phyloP scores from a whole-genome alignment of 2,797 vertebrate species.

The Liparis tanakae region DNA sequence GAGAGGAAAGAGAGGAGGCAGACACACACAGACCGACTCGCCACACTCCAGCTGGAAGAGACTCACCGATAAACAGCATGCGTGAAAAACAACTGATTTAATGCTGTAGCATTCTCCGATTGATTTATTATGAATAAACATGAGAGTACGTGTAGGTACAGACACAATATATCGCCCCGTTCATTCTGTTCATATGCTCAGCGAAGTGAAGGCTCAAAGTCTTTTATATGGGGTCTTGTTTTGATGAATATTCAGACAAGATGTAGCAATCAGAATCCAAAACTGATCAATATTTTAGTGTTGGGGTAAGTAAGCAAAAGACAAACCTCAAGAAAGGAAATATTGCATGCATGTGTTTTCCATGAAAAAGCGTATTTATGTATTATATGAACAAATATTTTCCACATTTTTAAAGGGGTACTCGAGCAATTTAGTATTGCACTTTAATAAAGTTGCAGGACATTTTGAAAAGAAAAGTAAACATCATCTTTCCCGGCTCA shows the following conservation, averaged over 20 bases:
- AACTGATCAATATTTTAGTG: neutral
- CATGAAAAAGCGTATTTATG: neutral
- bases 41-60: slow-evolving; percentile 33
- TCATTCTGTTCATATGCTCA: slow-evolving; percentile 1
- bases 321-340: slow-evolving; percentile 1
- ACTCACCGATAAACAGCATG: slow-evolving; percentile 26
- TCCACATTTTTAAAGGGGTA: neutral
- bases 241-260: slow-evolving; percentile 16
- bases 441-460: neutral
- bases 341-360: neutral
- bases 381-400: no score
- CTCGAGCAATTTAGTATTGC: neutral
- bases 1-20: slow-evolving; percentile 55
- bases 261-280: neutral
- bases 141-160: neutral
- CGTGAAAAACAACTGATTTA: neutral
- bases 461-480: neutral
- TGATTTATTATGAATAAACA: slow-evolving; percentile 13
- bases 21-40: slow-evolving; percentile 46
- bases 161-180: neutral
- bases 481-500: neutral
- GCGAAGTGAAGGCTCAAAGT: neutral
- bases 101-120: slow-evolving; percentile 4
- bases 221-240: slow-evolving; percentile 9
- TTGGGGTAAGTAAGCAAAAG: neutral